Evolutionary conservation across 2,113 vertebrate genomes (phyloP).

Genomic region (Cavia porcellus): DNA sequence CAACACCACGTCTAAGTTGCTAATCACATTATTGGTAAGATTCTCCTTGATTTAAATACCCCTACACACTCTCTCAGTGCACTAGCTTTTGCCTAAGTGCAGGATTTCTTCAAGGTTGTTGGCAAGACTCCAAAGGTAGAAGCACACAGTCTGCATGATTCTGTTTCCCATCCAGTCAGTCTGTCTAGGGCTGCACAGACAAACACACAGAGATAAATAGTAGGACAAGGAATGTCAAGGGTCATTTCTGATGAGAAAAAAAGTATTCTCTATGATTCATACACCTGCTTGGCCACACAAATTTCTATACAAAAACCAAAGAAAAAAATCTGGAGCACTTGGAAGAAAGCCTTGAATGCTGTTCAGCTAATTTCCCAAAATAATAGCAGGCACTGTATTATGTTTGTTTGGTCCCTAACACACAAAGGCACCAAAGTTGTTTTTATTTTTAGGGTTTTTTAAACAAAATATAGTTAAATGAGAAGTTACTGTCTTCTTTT

Average conservation of each 20-base stretch:
- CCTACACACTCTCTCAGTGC: background rate
- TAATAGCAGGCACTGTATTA: conserved; percentile 65
- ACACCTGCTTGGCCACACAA: conserved; percentile 53
- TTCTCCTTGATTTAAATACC: background rate
- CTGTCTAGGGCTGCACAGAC: background rate
- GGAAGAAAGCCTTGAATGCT: conserved; percentile 65
- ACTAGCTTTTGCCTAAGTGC: background rate
- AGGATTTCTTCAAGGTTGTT: background rate
- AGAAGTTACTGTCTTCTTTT: conserved; percentile 72
- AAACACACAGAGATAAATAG: background rate
- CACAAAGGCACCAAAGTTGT: conserved; percentile 46
- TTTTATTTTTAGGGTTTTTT: conserved; percentile 56
- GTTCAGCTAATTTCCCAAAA: conserved; percentile 73
- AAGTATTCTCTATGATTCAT: background rate
- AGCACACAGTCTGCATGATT: background rate
- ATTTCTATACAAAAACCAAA: conserved; percentile 67
- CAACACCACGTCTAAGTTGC: background rate
- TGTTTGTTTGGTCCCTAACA: conserved; percentile 63
- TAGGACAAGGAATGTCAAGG: background rate
- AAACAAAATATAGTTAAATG: conserved; percentile 60
- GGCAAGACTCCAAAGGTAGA: background rate
- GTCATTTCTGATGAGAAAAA: background rate
- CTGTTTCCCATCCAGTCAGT: background rate
- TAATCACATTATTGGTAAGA: background rate
- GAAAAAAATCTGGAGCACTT: conserved; percentile 63